These are phyloP conservation scores for Cladorhizidae sp. DNA, from an alignment of 37 sponge, comb jelly and placozoan genomes.

Conservation along the genomic window DNA sequence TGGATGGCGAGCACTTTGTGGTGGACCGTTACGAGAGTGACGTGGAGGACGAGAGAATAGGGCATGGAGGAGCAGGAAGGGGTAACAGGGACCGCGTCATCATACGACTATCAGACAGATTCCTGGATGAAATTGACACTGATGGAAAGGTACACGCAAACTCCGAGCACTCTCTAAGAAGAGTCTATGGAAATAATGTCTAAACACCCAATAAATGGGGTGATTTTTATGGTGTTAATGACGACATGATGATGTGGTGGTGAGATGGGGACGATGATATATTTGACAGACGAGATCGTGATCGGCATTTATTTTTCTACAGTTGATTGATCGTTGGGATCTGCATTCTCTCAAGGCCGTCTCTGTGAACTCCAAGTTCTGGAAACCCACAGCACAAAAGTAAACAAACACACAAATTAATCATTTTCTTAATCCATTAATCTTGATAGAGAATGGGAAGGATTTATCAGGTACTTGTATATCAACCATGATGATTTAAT, in stretches of 20 bases:
- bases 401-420: too few species aligned
- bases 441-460: too few species aligned
- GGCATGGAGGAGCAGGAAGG: background rate
- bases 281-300: too few species aligned
- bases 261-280: too few species aligned
- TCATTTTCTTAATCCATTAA: too few species aligned
- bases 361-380: constrained; percentile 15
- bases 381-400: constrained; percentile 6
- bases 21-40: constrained; percentile 77
- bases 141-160: constrained; percentile 8
- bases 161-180: background rate
- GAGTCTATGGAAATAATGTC: too few species aligned
- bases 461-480: too few species aligned
- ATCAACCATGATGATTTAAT: too few species aligned
- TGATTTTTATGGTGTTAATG: too few species aligned
- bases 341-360: constrained; percentile 13
- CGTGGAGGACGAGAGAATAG: constrained; percentile 36
- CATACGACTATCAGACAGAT: constrained; percentile 44
- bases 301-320: background rate
- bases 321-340: constrained; percentile 26
- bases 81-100: constrained; percentile 7
- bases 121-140: constrained; percentile 51
- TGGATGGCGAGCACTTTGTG: constrained; percentile 40
- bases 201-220: too few species aligned
- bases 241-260: too few species aligned